Evolutionary conservation across 2,888 invertebrate species (phyloP).

Genomic region (Cepaea hortensis): DNA sequence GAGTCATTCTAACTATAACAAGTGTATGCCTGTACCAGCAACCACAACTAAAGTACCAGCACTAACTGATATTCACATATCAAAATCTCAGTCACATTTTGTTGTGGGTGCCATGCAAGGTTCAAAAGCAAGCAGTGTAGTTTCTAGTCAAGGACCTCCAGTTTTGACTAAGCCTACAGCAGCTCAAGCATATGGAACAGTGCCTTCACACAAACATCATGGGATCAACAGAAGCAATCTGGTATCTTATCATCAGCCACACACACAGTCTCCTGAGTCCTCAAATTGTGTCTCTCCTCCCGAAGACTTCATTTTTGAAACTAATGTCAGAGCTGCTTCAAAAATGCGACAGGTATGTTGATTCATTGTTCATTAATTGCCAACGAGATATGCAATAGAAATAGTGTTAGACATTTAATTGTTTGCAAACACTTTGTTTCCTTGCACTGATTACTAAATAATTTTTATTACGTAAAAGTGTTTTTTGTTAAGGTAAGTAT

Average conservation of each 20-base stretch:
- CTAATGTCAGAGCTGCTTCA: conserved; percentile 28
- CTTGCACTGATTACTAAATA: too few species aligned
- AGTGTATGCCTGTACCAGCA: conserved; percentile 28
- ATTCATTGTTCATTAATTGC: not conserved
- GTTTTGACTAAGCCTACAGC: conserved; percentile 42
- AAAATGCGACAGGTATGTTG: conserved; percentile 40
- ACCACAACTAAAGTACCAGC: conserved; percentile 13
- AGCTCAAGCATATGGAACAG: conserved; percentile 43
- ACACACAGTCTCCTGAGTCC: conserved; percentile 15
- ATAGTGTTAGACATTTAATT: not conserved
- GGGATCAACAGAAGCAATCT: conserved; percentile 32
- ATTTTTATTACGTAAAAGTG: too few species aligned
- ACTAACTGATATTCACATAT: conserved; percentile 11
- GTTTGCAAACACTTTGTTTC: too few species aligned
- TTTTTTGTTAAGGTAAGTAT: too few species aligned
- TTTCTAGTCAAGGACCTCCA: conserved; percentile 44
- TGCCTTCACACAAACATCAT: conserved; percentile 23
- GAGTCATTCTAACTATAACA: conserved; percentile 27
- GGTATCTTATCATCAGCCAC: conserved; percentile 41
- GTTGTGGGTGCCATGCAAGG: conserved; percentile 47
- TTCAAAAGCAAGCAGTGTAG: conserved; percentile 15
- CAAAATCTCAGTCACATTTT: conserved; percentile 47
- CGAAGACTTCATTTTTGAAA: conserved; percentile 33
- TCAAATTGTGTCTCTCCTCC: conserved; percentile 28
- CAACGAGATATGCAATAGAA: not conserved